Base-by-base conservation (phyloP, 2,888 invertebrate species). In the Salticus scenicus region DNA sequence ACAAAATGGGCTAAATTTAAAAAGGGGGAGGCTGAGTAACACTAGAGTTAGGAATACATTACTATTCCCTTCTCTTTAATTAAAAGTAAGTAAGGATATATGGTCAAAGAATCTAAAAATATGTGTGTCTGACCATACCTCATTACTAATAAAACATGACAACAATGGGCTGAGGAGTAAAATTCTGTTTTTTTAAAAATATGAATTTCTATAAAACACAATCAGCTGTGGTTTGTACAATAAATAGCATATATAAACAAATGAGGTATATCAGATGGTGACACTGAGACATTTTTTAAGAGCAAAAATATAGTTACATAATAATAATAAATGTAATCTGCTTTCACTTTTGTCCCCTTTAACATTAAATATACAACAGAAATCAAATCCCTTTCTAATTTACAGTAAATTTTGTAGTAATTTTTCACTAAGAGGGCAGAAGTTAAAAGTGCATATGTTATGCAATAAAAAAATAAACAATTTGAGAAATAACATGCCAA, bases 241-340 rank as follows among this genome's bases (percentile, higher is more conserved):
- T 78, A 63, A 83, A 84, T 79, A 79, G 79, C 79, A 85, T 77
- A 72, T 66, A 67, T 83, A 83, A 85, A 85, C 79, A 85, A 69
- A 85, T 85, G 85, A 85, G 85, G 85, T 79, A 79, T 85, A 78
- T 85, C 85, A 74, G 79, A 79, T 70, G 73, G 75, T 66, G 75
- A 85, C 75, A 85, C 69, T 85, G 75, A 85, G 73, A 75, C 24
- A 24, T 47, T 47, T 5, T 47, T 47, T 47, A n/a, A 57, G 17
- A 57, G 24, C 20, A 57, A 57, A 37, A n/a, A 51, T 71, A 76
- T 75, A 75, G 66, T 71, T 77, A 83, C 83, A 83, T 41, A 83
- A 83, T 77, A 83, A 71, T 76, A 42, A 17, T 74, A 64, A 76
- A n/a, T 75, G 63, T 81, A 64, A 30, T 75, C 73, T 69, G 20